phyloP scores from a whole-genome alignment of 2,888 invertebrate species.

The Ophraella communa region DNA sequence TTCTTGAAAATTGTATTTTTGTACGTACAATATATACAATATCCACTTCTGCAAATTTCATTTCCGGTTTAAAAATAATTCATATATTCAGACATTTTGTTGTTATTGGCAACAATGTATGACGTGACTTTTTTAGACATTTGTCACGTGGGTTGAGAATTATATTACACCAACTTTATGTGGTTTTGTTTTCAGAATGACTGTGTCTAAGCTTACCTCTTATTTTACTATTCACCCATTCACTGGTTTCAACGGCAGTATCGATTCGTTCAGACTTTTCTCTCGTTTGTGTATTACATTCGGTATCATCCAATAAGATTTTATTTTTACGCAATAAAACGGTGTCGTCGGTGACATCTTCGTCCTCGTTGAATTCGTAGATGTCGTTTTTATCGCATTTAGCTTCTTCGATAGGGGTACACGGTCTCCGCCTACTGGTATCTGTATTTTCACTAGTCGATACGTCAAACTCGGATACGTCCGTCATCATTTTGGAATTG shows the following conservation, averaged over 20 bases:
- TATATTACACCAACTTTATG: too few species aligned
- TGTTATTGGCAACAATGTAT: too few species aligned
- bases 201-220: constrained; percentile 15
- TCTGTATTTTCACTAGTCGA: constrained; percentile 4
- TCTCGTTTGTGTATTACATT: constrained; percentile 35
- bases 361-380: constrained; percentile 53
- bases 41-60: too few species aligned
- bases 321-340: constrained; percentile 34
- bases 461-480: constrained; percentile 8
- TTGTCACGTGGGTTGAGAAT: too few species aligned
- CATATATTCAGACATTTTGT: too few species aligned
- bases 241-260: constrained; percentile 54
- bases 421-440: constrained; percentile 15
- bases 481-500: neutral
- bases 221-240: constrained; percentile 54
- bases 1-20: too few species aligned
- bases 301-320: constrained; percentile 27
- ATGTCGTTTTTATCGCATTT: constrained; percentile 48
- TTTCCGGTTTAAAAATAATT: too few species aligned
- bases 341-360: constrained; percentile 32
- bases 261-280: constrained; percentile 39
- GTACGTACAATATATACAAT: too few species aligned
- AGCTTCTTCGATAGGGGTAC: constrained; percentile 20
- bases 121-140: too few species aligned
- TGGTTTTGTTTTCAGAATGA: too few species aligned